Base-by-base conservation (phyloP, 2,888 invertebrate species). In the Drosophila niveifrons region DNA sequence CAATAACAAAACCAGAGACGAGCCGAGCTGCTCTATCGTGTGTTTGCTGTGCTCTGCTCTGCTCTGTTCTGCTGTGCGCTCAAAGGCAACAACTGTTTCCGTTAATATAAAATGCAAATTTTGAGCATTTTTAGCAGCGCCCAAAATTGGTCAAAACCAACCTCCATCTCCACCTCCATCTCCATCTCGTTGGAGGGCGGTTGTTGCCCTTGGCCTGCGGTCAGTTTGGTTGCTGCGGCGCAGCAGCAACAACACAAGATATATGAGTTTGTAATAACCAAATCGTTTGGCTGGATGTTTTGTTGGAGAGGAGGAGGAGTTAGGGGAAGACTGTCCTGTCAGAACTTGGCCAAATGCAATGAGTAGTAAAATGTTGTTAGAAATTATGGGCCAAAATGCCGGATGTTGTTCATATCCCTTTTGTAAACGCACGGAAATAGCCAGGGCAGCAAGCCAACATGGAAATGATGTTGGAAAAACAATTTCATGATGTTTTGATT, bases 341-440 rank as follows among this genome's bases (percentile, higher is more conserved):
- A 7, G 50, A 31, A 18, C 63, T 76, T 88, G 89, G 80, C 75
- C 86, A 77, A 88, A 89, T 89, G 89, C 85, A 85, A 85, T 85
- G 89, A 85, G 83, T 82, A 82, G 90, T 89, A 71, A 89, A 86
- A 88, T 88, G 77, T 76, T 90, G 85, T 80, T 89, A 51, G 82
- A 85, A 85, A 85, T 85, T 88, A 89, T 88, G 88, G 78, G 58
- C 72, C 76, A 68, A 77, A 77, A 69, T 67, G 84, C 82, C 90
- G 90, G 90, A 90, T 89, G 91, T 90, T 90, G 89, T 84, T 83
- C 89, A 89, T 91, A 90, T 91, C 91, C 90, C 82, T 78, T 90
- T 75, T 82, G 84, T 90, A 90, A 90, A 90, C 88, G 89, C 80
- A 86, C 89, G 91, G 91, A 91, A 90, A 90, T 90, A 81, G 77